A percentile compares a stretch with the other conserved stretches of the same genome.
Conservation (phyloP, 2,888 invertebrate species). For the Cryptops parisi region DNA sequence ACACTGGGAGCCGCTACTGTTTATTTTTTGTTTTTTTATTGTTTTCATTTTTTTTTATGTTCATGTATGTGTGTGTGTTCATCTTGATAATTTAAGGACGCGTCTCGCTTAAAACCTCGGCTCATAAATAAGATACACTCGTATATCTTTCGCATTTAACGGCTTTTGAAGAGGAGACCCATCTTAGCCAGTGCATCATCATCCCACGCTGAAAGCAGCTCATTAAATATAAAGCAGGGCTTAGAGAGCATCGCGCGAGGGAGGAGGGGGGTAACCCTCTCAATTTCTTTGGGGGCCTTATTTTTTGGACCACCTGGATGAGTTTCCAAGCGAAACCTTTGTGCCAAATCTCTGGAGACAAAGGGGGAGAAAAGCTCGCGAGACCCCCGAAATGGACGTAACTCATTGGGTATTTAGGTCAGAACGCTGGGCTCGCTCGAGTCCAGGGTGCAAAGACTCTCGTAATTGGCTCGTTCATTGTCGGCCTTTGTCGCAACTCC, state of each 20-base stretch:
- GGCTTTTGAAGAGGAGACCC: too few species aligned
- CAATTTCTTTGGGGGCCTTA: background rate
- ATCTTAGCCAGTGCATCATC: too few species aligned
- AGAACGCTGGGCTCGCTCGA: background rate
- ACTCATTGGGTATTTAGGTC: slow-evolving; percentile 13
- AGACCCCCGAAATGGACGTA: background rate
- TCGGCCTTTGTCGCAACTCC: slow-evolving; percentile 9
- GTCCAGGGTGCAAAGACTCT: background rate
- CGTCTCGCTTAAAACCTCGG: too few species aligned
- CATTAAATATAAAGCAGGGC: background rate
- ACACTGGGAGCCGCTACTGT: too few species aligned
- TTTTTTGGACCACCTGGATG: slow-evolving; percentile 9
- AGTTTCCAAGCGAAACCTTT: background rate
- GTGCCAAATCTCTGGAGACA: background rate
- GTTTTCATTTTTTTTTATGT: too few species aligned
- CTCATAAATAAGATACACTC: too few species aligned
- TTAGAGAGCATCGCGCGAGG: background rate
- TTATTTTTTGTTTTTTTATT: too few species aligned
- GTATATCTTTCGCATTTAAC: too few species aligned
- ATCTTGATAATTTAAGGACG: too few species aligned
- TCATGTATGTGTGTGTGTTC: too few species aligned
- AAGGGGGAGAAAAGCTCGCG: background rate
- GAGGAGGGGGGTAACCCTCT: too few species aligned
- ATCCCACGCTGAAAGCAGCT: too few species aligned
- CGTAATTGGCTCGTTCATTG: slow-evolving; percentile 10